phyloP scores from a whole-genome alignment of 2,797 vertebrate genomes.

The Rhabdomys pumilio region DNA sequence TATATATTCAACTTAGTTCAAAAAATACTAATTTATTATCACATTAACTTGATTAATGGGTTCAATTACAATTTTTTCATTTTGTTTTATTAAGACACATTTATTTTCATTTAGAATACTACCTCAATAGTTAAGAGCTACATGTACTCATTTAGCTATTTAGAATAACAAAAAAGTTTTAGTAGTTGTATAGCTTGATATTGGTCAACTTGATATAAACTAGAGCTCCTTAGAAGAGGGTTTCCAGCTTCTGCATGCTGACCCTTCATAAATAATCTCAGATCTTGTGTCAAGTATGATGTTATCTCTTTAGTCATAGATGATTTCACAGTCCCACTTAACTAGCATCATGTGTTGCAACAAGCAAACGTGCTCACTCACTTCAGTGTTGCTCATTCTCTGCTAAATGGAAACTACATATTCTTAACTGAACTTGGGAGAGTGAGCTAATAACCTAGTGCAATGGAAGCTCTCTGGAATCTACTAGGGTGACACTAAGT shows the following conservation, averaged over 20 bases:
- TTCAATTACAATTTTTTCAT: slow-evolving; percentile 25
- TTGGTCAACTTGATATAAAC: neutral
- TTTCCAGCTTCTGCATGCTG: too few relatives aligned
- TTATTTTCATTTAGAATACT: slow-evolving; percentile 57
- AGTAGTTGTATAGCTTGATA: neutral
- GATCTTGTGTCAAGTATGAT: too few relatives aligned
- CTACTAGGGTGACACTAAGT: neutral
- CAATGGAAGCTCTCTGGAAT: neutral
- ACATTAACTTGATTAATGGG: slow-evolving; percentile 23
- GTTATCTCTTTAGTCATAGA: too few relatives aligned
- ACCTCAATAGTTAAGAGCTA: slow-evolving; percentile 45
- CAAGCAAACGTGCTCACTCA: too few relatives aligned
- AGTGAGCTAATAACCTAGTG: neutral
- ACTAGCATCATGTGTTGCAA: too few relatives aligned
- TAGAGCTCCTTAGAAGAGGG: neutral
- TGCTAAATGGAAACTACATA: too few relatives aligned
- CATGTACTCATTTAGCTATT: slow-evolving; percentile 31
- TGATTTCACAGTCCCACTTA: too few relatives aligned
- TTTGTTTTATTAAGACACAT: slow-evolving; percentile 9
- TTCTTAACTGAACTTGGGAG: neutral
- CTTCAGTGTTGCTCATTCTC: too few relatives aligned
- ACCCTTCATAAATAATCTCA: too few relatives aligned
- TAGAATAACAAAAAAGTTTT: neutral
- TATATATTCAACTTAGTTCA: slow-evolving; percentile 67
- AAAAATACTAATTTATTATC: slow-evolving; percentile 65